These are phyloP conservation scores for Leptestheria dahalacensis DNA, from an alignment of 1,140 invertebrate genomes.

Conservation along the genomic window DNA sequence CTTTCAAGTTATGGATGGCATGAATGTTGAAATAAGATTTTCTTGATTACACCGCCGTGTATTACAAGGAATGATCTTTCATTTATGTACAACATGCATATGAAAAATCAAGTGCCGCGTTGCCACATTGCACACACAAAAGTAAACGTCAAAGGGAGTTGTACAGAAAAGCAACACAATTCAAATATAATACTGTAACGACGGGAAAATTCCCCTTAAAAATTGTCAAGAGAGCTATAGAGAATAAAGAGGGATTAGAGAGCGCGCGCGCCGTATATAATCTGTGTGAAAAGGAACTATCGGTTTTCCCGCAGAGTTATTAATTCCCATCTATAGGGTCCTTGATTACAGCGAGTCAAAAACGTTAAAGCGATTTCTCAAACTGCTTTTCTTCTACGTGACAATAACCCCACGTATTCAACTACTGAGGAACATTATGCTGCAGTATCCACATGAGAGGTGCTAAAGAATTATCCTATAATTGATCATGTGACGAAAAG, in stretches of 20 bases:
- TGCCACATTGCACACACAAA: not conserved
- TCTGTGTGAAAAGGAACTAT: not conserved
- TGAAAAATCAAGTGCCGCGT: not conserved
- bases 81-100: not conserved
- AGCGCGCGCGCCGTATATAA: no score
- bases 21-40: not conserved
- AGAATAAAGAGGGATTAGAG: not conserved
- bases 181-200: no score
- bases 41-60: not conserved
- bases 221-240: no score
- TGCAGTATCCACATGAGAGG: no score
- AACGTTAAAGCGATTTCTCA: no score
- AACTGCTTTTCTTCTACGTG: no score
- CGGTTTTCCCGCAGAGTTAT: not conserved
- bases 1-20: no score
- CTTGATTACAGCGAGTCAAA: not conserved
- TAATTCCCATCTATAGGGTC: not conserved
- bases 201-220: no score
- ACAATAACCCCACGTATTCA: no score
- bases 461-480: not conserved
- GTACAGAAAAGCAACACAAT: no score
- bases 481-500: no score
- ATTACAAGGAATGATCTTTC: not conserved
- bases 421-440: not conserved
- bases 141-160: no score